These are phyloP conservation scores for Deroptyus accipitrinus DNA, from an alignment of 2,113 vertebrate genomes.

Conservation along the genomic window DNA sequence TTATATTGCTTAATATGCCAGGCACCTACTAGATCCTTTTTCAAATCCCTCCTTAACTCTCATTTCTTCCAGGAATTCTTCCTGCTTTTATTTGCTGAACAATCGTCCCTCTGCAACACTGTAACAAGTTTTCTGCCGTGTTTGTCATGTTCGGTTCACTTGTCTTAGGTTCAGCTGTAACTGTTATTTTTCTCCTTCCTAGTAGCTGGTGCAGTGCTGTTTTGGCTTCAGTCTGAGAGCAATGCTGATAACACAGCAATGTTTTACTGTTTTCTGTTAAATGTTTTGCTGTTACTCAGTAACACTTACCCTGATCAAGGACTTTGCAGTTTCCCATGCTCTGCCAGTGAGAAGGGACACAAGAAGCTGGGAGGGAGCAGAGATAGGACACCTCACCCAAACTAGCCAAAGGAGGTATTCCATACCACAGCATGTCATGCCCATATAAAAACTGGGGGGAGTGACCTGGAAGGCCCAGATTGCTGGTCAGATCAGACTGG, in stretches of 20 bases:
- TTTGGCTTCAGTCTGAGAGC: not conserved
- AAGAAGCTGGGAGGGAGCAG: not conserved
- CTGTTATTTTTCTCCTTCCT: not conserved
- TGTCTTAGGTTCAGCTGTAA: not conserved
- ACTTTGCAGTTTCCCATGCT: not conserved
- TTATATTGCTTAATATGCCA: not conserved
- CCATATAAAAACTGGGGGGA: not conserved
- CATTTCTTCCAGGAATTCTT: not conserved
- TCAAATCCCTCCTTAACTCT: not conserved
- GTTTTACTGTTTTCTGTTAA: not conserved
- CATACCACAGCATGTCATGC: not conserved
- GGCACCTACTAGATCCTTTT: not conserved
- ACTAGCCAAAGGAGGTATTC: not conserved
- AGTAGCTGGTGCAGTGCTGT: not conserved
- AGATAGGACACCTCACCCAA: not conserved
- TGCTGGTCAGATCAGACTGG: not conserved
- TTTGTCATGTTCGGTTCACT: not conserved
- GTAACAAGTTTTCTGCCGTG: not conserved
- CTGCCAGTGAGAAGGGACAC: not conserved
- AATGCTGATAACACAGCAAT: not conserved
- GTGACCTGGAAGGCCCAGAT: not conserved
- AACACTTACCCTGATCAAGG: not conserved
- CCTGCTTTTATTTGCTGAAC: not conserved
- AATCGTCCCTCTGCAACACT: not conserved
- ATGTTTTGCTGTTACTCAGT: not conserved